Base-by-base conservation (phyloP, 2,888 invertebrate species). In the Rhyacophila evoluta region DNA sequence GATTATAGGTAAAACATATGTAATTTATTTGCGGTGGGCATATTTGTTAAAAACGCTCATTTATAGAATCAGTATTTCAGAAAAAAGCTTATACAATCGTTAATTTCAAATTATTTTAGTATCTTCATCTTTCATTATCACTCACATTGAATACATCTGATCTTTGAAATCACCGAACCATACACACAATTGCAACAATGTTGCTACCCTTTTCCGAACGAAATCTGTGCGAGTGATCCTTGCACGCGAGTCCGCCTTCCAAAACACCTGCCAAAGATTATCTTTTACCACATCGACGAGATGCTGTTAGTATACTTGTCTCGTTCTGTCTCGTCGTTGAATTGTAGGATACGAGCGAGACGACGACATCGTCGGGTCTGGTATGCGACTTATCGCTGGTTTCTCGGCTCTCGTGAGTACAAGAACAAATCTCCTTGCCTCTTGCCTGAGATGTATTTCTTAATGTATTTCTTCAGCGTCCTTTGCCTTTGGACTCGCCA, bases 311-410 rank as follows among this genome's bases (percentile, higher is more conserved):
- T 72, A 38, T 38, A 68, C 15, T 72, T 39, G 25, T 72, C 69
- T 29, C 37, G 11, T 11, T 67, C 6, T 10, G 28, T 1, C 28
- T 19, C 19, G 25, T 11, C 36, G 11, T n/a, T 12, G 28, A n/a
- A 33, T 19, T 19, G 75, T 33, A 36, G 39, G 15, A 36, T 15
- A 19, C 3, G 76, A 76, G 76, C 28, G 79, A 76, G 75, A 75
- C 38, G 33, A 11, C 39, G 25, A 15, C 41, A 73, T 11, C 29
- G 72, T 27, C 72, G 72, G 19, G 79, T 79, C 72, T 75, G 79
- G 79, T 79, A 79, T 79, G 79, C 79, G 68, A 69, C 79, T 67
- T 33, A 36, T 25, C 75, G 27, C 72, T 67, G 55, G 55, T 55
- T 19, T 55, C 55, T 55, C 55, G 55, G 19, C 55, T 55, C 55